These are phyloP conservation scores for Drosophila triauraria DNA, from an alignment of 1,140 invertebrate species.

Conservation along the genomic window DNA sequence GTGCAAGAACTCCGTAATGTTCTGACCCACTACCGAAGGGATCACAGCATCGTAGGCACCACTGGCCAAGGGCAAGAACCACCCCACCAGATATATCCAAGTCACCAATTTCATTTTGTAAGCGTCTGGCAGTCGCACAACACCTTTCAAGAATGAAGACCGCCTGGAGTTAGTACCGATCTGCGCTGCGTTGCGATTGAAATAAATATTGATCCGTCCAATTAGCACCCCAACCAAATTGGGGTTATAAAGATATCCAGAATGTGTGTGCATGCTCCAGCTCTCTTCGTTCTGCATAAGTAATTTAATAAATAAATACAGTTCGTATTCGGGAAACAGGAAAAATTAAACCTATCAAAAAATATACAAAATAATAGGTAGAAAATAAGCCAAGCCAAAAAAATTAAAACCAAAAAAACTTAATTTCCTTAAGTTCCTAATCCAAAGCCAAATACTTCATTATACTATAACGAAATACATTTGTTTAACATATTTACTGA, in stretches of 20 bases:
- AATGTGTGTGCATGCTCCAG: constrained; percentile 1
- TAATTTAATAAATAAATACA: constrained; percentile 34
- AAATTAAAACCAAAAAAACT: neutral
- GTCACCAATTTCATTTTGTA: constrained; percentile 26
- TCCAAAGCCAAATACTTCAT: neutral
- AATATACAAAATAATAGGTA: neutral
- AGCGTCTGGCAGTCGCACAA: constrained; percentile 14
- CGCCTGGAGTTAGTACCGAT: neutral
- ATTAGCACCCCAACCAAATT: constrained; percentile 33
- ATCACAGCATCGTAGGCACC: constrained; percentile 45
- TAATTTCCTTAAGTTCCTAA: neutral
- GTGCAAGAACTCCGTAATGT: constrained; percentile 58
- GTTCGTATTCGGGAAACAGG: neutral
- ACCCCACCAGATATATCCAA: constrained; percentile 14
- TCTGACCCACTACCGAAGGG: constrained; percentile 40
- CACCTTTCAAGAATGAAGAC: constrained; percentile 29
- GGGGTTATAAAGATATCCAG: constrained; percentile 56
- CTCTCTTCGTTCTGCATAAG: constrained; percentile 12
- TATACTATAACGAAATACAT: neutral
- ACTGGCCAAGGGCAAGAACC: constrained; percentile 17
- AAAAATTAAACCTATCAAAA: neutral
- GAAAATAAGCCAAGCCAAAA: neutral
- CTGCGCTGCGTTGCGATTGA: neutral
- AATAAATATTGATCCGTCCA: constrained; percentile 5
- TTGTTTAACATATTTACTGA: no score